Conservation (phyloP, 1,140 invertebrate genomes). For the Papilio dardanus region DNA sequence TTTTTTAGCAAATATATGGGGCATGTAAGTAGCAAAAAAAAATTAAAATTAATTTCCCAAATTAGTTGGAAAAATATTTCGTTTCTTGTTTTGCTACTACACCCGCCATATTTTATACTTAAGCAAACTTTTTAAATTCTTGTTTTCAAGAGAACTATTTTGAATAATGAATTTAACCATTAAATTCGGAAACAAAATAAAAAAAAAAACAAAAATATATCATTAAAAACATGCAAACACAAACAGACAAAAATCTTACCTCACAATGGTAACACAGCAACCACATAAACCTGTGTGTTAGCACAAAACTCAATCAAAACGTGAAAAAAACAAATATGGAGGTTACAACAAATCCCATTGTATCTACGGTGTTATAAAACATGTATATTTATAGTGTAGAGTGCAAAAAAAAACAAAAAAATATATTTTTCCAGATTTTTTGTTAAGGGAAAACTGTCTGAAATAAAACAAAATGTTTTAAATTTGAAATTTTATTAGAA, state of each 20-base stretch:
- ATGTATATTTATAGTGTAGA: not conserved
- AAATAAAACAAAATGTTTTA: constrained; percentile 45
- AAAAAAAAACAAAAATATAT: not conserved
- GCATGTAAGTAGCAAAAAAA: not conserved
- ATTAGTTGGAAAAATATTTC: not conserved
- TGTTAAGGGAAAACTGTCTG: not conserved
- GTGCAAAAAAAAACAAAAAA: constrained; percentile 3
- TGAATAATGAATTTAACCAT: not conserved
- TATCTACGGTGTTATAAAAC: constrained; percentile 29
- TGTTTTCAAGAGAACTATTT: not conserved
- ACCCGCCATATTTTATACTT: not conserved
- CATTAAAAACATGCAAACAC: constrained; percentile 31
- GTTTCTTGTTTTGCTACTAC: not conserved
- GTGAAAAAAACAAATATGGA: constrained; percentile 11
- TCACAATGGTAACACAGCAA: constrained; percentile 14
- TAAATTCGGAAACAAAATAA: not conserved
- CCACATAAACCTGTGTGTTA: constrained; percentile 32
- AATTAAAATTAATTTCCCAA: not conserved
- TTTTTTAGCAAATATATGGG: not conserved
- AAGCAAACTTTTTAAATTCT: not conserved
- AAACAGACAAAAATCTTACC: constrained; percentile 41
- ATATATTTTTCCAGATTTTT: not conserved
- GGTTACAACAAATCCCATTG: not conserved
- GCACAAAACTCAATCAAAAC: constrained; percentile 42
- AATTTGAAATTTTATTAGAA: constrained; percentile 69